A percentile compares a stretch with the other conserved stretches of the same genome.
Conservation (phyloP, 2,113 vertebrate genomes). For the Coregonus clupeaformis region DNA sequence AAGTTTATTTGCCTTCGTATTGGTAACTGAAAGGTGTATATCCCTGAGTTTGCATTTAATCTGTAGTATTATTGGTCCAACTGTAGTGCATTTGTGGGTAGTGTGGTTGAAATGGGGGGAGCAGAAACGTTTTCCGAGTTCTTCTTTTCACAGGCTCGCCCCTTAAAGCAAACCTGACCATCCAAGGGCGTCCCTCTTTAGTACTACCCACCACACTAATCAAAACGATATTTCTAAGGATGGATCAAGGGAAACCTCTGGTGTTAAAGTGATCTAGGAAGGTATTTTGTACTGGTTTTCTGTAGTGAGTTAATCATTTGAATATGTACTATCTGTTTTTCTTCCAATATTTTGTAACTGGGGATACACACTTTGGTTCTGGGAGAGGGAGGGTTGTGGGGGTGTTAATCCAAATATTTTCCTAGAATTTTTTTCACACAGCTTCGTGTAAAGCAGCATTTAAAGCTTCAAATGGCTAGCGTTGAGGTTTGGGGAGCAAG, state of each 20-base stretch:
- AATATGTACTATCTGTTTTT: neutral
- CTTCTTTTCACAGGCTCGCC: conserved; percentile 72
- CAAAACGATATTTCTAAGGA: conserved; percentile 52
- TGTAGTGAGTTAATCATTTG: conserved; percentile 13
- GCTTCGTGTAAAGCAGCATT: conserved; percentile 59
- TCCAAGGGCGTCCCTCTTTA: conserved; percentile 45
- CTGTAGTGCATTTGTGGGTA: conserved; percentile 2
- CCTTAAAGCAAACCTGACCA: conserved; percentile 54
- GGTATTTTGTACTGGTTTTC: conserved; percentile 57
- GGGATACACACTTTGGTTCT: conserved; percentile 35
- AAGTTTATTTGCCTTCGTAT: conserved; percentile 18
- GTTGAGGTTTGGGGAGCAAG: conserved; percentile 39
- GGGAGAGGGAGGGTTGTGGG: conserved; percentile 51
- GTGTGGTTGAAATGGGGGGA: too few species aligned
- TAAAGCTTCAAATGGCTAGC: conserved; percentile 57
- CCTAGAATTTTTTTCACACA: conserved; percentile 70
- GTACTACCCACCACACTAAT: neutral
- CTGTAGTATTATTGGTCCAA: conserved; percentile 1
- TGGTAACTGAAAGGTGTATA: neutral
- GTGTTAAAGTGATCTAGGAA: conserved; percentile 62
- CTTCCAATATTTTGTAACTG: conserved; percentile 22
- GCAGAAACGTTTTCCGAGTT: conserved; percentile 69
- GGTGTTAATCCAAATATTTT: conserved; percentile 73
- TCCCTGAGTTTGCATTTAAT: neutral
- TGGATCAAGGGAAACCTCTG: conserved; percentile 47